Evolutionary conservation across 1,140 invertebrate genomes (phyloP).

Genomic region (Danaus melanippus): DNA sequence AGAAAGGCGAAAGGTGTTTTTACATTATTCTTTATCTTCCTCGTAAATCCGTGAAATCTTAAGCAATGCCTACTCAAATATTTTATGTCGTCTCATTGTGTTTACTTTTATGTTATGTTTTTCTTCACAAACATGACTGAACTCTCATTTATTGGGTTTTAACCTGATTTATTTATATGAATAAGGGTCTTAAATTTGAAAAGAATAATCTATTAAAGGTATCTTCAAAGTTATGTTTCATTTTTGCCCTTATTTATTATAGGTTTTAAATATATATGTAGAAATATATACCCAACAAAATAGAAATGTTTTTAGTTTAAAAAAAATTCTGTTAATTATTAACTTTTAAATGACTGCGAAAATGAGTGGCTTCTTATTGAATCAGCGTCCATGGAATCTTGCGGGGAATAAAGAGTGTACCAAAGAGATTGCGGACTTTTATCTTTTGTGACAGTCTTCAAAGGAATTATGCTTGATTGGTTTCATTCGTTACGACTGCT

Average conservation of each 20-base stretch:
- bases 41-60: constrained; percentile 18
- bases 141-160: too few species aligned
- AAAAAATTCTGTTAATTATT: constrained; percentile 7
- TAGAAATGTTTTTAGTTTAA: too few species aligned
- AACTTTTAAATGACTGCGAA: constrained; percentile 20
- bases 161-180: too few species aligned
- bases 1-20: constrained; percentile 18
- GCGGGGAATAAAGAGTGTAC: constrained; percentile 39
- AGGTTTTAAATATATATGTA: too few species aligned
- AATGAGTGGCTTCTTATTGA: constrained; percentile 50
- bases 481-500: constrained; percentile 48
- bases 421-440: constrained; percentile 59
- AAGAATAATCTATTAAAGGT: too few species aligned
- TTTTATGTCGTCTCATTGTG: constrained; percentile 18
- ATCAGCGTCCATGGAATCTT: constrained; percentile 39
- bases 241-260: too few species aligned
- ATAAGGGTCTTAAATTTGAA: too few species aligned
- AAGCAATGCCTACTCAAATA: constrained; percentile 15
- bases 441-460: constrained; percentile 46
- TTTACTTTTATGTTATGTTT: constrained; percentile 19
- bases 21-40: constrained; percentile 16
- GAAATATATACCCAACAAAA: too few species aligned
- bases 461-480: constrained; percentile 60
- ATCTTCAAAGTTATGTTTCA: too few species aligned
- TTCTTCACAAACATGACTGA: constrained; percentile 7